These are phyloP conservation scores for Chiroxiphia lanceolata DNA, from an alignment of 2,797 vertebrate species.

Conservation along the genomic window DNA sequence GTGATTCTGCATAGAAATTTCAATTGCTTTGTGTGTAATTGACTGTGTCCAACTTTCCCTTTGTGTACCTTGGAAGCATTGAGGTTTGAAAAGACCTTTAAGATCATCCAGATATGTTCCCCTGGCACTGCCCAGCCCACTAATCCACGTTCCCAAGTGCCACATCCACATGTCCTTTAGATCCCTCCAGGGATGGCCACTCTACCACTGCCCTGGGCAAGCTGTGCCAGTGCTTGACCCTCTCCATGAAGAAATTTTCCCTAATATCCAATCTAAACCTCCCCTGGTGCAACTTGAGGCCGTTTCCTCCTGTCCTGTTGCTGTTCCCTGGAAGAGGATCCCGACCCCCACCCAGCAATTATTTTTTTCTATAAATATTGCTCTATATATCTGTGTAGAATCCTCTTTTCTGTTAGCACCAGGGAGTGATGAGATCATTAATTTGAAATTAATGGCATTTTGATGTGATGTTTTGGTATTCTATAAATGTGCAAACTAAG, in stretches of 20 bases:
- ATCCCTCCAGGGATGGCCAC: fast-evolving
- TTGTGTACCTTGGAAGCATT: background rate
- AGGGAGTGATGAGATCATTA: background rate
- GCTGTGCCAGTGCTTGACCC: background rate
- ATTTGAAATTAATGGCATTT: background rate
- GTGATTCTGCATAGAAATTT: background rate
- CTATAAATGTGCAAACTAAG: background rate
- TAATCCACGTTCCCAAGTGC: background rate
- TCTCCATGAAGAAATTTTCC: background rate
- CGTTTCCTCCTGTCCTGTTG: background rate
- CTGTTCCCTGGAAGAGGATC: background rate
- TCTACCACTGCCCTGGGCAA: background rate
- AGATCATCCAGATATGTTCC: background rate
- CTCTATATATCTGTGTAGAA: background rate
- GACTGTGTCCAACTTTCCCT: background rate
- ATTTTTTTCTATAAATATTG: background rate
- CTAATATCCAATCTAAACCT: background rate
- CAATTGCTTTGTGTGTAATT: background rate
- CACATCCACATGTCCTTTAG: background rate
- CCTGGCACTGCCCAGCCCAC: background rate
- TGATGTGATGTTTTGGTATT: background rate
- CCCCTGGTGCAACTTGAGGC: background rate
- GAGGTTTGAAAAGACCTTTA: background rate
- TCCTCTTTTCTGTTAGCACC: background rate
- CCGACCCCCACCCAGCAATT: fast-evolving